Conservation (phyloP, 2,113 vertebrate species). For the Corydoras sp. region DNA sequence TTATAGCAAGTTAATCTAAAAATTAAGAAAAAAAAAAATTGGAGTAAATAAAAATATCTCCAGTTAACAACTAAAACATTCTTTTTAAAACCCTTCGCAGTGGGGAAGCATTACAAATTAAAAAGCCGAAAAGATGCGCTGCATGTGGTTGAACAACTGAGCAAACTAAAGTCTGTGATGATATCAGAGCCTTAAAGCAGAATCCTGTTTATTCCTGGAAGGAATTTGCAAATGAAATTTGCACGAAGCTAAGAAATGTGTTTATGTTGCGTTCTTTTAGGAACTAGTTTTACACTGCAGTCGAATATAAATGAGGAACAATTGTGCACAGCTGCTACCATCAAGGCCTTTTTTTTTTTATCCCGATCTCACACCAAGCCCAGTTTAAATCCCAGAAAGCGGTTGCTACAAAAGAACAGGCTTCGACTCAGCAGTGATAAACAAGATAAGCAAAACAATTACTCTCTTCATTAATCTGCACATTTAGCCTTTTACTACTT, state of each 20-base stretch:
- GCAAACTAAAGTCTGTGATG: slow-evolving; percentile 35
- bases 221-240: neutral
- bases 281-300: neutral
- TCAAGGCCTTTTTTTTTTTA: neutral
- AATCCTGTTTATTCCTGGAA: slow-evolving; percentile 1
- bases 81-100: too few relatives aligned
- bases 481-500: slow-evolving; percentile 9
- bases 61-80: too few relatives aligned
- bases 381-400: neutral
- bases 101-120: too few relatives aligned
- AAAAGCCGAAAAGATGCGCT: too few relatives aligned
- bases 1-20: too few relatives aligned
- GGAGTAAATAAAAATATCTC: too few relatives aligned
- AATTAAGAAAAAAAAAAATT: too few relatives aligned
- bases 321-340: too few relatives aligned
- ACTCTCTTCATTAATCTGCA: slow-evolving; percentile 5
- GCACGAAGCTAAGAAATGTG: neutral
- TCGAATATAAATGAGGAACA: neutral
- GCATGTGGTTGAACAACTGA: neutral
- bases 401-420: neutral
- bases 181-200: slow-evolving; percentile 3
- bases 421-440: neutral
- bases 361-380: neutral
- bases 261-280: neutral
- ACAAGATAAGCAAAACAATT: neutral